phyloP scores from a whole-genome alignment of 2,113 vertebrate genomes.

The Erythrocebus patas region DNA sequence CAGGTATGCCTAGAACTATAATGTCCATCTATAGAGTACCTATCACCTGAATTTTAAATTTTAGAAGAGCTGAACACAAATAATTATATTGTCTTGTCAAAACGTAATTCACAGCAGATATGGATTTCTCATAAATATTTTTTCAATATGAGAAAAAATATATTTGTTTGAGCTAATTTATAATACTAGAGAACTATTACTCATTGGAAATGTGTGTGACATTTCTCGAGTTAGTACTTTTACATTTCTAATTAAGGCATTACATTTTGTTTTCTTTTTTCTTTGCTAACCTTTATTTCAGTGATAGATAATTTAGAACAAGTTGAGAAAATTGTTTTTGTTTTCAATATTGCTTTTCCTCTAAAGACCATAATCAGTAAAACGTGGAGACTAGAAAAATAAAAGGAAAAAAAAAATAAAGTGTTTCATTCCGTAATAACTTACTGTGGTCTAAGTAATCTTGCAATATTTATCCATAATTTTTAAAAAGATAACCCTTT shows the following conservation, averaged over 20 bases:
- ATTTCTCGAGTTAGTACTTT: background rate
- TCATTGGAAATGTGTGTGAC: background rate
- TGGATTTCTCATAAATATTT: background rate
- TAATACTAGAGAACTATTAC: background rate
- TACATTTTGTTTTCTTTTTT: background rate
- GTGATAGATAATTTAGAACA: background rate
- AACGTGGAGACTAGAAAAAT: background rate
- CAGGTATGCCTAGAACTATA: background rate
- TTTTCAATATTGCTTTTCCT: background rate
- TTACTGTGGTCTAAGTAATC: background rate
- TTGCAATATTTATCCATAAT: background rate
- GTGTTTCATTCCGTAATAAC: background rate
- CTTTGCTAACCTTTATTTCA: background rate
- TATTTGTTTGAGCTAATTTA: background rate
- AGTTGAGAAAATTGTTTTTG: background rate
- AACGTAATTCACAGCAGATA: background rate
- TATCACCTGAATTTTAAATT: background rate
- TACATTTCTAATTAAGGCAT: background rate
- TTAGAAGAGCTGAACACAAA: background rate
- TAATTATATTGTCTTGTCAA: background rate
- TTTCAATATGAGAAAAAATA: background rate
- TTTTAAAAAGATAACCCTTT: background rate
- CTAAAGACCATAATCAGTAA: background rate
- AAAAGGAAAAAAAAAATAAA: background rate
- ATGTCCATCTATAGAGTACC: background rate